Evolutionary conservation across 2,888 invertebrate species (phyloP).

Genomic region (Trichopria drosophilae): DNA sequence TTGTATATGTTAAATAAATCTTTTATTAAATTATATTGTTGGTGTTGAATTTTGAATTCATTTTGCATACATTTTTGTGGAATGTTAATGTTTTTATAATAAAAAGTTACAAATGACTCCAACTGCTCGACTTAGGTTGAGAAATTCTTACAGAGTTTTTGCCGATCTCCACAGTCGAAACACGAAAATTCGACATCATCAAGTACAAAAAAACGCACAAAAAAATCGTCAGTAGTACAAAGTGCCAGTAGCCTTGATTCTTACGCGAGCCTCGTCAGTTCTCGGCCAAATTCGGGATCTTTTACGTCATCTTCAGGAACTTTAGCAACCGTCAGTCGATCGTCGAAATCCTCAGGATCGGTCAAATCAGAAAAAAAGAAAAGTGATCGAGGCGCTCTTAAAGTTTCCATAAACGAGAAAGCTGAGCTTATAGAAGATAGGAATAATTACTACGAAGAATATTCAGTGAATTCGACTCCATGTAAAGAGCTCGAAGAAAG

Average conservation of each 20-base stretch:
- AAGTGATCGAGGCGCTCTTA: slow-evolving; percentile 49
- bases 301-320: slow-evolving; percentile 47
- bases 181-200: too few relatives aligned
- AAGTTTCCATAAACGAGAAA: slow-evolving; percentile 60
- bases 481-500: slow-evolving; percentile 11
- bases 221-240: slow-evolving; percentile 37
- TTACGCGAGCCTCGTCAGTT: slow-evolving; percentile 42
- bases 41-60: too few relatives aligned
- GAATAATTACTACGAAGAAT: slow-evolving; percentile 29
- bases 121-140: too few relatives aligned
- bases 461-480: slow-evolving; percentile 17
- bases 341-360: slow-evolving; percentile 47
- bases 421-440: slow-evolving; percentile 56
- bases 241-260: slow-evolving; percentile 47
- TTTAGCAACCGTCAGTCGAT: slow-evolving; percentile 39
- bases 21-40: too few relatives aligned
- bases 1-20: too few relatives aligned
- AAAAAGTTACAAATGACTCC: too few relatives aligned
- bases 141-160: too few relatives aligned
- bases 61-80: too few relatives aligned
- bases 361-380: slow-evolving; percentile 50
- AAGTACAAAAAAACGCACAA: slow-evolving; percentile 35
- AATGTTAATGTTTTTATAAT: too few relatives aligned
- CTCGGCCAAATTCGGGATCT: slow-evolving; percentile 49
- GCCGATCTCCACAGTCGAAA: too few relatives aligned